Base-by-base conservation (phyloP, 2,797 vertebrate species). In the Neosalanx taihuensis region DNA sequence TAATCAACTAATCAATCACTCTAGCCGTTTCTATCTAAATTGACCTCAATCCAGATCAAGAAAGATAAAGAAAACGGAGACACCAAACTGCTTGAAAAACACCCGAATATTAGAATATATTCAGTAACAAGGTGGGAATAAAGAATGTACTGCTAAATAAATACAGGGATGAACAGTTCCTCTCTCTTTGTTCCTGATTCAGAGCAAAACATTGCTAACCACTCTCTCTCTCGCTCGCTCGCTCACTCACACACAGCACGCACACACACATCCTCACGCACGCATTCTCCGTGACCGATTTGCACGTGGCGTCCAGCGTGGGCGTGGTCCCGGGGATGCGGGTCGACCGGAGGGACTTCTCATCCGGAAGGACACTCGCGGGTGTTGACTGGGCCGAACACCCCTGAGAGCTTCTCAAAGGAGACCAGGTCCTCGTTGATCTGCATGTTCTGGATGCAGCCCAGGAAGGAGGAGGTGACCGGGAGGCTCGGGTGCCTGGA, bases 371-470 rank as follows among this genome's bases (percentile, higher is more conserved):
- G 95, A 87, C 97, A 99, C 68, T 95, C 94, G 0, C 88, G 93
- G 79, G 95, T 87, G 82, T 92, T 96, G 78, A 98, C 92, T 17
- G 77, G 81, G 3, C 97, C 97, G 0, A 91, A 92, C 57, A 93
- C 90, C n/a, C 89, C 84, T 0, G 89, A 70, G 18, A 93, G 87
- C 74, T 89, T 93, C 63, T 92, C 87, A 13, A 92, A 84, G 71
- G 91, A 89, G 59, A 96, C 67, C 0, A 79, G 74, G 2, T 91
- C 83, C 12, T 90, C 78, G 58, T 96, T 96, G 86, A 98, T 81
- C 58, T 60, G 87, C 84, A 97, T 82, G 79, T 93, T 92, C 85
- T 85, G 90, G 83, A 99, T 90, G 84, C 97, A 98, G 83, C 97
- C 97, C 68, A 89, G 80, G 69, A 93, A 96, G 5, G 94, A 89